Percentiles rank a stretch among this genome's conserved stretches.
phyloP scores from a whole-genome alignment of 2,888 invertebrate genomes.

The Lymantria monacha region DNA sequence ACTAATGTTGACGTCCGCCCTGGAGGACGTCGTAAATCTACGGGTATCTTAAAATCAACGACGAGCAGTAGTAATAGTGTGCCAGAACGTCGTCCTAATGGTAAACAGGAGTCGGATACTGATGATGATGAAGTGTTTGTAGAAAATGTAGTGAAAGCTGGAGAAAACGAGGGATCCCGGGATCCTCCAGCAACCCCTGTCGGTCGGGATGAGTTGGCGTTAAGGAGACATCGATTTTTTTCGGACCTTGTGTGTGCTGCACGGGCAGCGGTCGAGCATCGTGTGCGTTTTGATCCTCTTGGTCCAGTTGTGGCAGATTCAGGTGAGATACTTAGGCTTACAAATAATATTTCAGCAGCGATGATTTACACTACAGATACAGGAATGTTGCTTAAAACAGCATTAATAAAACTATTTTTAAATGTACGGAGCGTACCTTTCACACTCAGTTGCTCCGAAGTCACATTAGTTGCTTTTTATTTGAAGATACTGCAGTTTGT shows the following conservation, averaged over 20 bases:
- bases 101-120: conserved; percentile 50
- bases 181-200: conserved; percentile 90
- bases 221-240: conserved; percentile 89
- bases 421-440: too few species aligned
- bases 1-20: conserved; percentile 68
- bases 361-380: background rate
- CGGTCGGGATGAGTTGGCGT: conserved; percentile 89
- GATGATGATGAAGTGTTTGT: conserved; percentile 85
- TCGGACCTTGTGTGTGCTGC: conserved; percentile 89
- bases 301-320: conserved; percentile 84
- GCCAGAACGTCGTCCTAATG: conserved; percentile 47
- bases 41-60: conserved; percentile 71
- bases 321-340: conserved; percentile 64
- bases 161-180: conserved; percentile 76
- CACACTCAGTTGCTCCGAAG: too few species aligned
- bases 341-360: background rate
- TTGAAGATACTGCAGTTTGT: too few species aligned
- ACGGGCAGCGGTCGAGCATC: conserved; percentile 87
- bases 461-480: too few species aligned
- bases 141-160: conserved; percentile 55
- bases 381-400: too few species aligned
- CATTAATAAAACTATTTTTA: too few species aligned
- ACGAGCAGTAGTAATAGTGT: conserved; percentile 60
- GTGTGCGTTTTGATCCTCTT: conserved; percentile 88
- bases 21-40: conserved; percentile 64